A percentile compares a stretch with the other conserved stretches of the same genome.
phyloP scores from a whole-genome alignment of 2,797 vertebrate genomes.

The Alectoris magna region DNA sequence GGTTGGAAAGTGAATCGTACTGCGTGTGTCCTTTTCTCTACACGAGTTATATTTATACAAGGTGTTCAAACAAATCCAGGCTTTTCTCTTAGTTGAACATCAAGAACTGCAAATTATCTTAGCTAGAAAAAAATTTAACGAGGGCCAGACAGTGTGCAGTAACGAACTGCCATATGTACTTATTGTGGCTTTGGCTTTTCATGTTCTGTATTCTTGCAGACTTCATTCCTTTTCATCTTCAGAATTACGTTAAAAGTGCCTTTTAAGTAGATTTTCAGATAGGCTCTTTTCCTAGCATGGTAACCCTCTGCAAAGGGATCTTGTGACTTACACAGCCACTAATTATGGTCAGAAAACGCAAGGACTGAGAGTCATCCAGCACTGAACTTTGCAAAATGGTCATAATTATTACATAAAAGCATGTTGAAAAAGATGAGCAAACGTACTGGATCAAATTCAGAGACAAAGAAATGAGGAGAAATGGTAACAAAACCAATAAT shows the following conservation, averaged over 20 bases:
- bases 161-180: not conserved
- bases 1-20: not conserved
- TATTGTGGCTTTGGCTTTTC: not conserved
- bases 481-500: not conserved
- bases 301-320: not conserved
- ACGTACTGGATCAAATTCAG: not conserved
- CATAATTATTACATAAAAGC: not conserved
- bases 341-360: constrained; percentile 32
- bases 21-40: not conserved
- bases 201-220: not conserved
- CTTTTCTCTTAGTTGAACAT: constrained; percentile 12
- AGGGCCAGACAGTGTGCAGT: not conserved
- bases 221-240: not conserved
- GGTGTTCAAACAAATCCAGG: not conserved
- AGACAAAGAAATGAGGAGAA: not conserved
- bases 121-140: not conserved
- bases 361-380: not conserved
- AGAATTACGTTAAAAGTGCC: not conserved
- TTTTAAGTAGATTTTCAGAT: constrained; percentile 1
- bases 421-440: not conserved
- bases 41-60: not conserved
- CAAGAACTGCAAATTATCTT: not conserved
- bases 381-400: constrained; percentile 4
- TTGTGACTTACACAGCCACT: constrained; percentile 1
- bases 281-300: not conserved